Conservation (phyloP, 2,888 invertebrate species). For the Parasteatoda lunata region DNA sequence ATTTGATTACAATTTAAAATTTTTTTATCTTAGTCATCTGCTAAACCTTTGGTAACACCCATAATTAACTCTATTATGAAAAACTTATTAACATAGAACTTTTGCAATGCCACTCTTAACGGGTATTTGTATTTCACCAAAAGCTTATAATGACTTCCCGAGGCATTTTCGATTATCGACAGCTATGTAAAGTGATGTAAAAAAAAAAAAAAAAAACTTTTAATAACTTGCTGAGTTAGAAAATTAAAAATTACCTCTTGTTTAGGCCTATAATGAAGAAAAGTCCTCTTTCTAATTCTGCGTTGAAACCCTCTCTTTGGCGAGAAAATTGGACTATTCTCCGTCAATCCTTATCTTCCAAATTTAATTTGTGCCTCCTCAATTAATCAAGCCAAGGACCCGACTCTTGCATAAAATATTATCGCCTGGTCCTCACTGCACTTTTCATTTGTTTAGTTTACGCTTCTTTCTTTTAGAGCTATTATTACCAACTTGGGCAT, state of each 20-base stretch:
- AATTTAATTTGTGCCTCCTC: constrained; percentile 56
- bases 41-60: no score
- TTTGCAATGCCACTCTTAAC: no score
- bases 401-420: constrained; percentile 54
- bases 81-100: no score
- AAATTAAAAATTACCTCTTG: background rate
- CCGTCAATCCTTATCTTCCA: constrained; percentile 24
- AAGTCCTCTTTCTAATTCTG: constrained; percentile 6
- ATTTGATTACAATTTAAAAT: no score
- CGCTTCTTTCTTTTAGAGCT: constrained; percentile 47
- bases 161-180: no score
- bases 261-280: background rate
- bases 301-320: constrained; percentile 12
- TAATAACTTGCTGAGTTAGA: background rate
- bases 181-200: no score
- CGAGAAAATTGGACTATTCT: background rate
- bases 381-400: constrained; percentile 43
- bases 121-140: no score
- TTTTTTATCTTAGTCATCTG: no score
- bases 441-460: constrained; percentile 34
- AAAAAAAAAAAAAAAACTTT: background rate
- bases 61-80: no score
- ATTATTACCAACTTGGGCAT: constrained; percentile 57
- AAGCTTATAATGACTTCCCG: no score
- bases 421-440: background rate